Evolutionary conservation across 37 sponge, comb jelly and placozoan species (phyloP), one percentile per base, ranked within the genome.

Genomic region (Geodia barretti): DNA sequence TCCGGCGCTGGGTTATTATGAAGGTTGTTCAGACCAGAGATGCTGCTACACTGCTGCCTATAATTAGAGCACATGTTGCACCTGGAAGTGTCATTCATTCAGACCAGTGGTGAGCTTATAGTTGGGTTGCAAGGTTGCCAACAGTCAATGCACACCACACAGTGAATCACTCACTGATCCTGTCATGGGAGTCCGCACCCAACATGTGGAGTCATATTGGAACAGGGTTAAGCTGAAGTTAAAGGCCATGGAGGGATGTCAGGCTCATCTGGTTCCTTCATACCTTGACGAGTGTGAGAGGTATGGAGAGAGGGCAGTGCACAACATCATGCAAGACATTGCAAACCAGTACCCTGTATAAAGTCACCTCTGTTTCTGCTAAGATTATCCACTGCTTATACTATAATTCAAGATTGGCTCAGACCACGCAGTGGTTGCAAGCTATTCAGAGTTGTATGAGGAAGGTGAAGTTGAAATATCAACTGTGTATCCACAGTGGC

Each of bases 241-340:
- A 26, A 92, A 92, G 69, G 0, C 42, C 1, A 92, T 92, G 92
- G 88, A 74, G 42, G 88, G 92, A 40, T 73, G 74, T 39, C 25
- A 37, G 34, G 35, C 25, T 39, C 64, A 54, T 11, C 73, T 79
- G 25, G 54, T 92, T 3, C 81, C 86, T 0, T 62, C 70, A 32
- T 88, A 92, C 62, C 30, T 92, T 37, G 89, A 88, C 69, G 86
- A 92, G 41, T 92, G 84, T 64, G 89, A 89, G 93, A 84, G 89
- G 89, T 21, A 73, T 31, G 93, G 84, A 62, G 19, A 86, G 11
- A 63, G 60, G 19, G n/a, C n/a, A n/a, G n/a, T n/a, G n/a, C n/a
- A n/a, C n/a, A n/a, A n/a, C n/a, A n/a, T n/a, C n/a, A n/a, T n/a
- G n/a, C n/a, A n/a, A n/a, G n/a, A n/a, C n/a, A n/a, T n/a, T n/a